phyloP scores from a whole-genome alignment of 2,113 vertebrate genomes.

The Neopipo cinnamomea region DNA sequence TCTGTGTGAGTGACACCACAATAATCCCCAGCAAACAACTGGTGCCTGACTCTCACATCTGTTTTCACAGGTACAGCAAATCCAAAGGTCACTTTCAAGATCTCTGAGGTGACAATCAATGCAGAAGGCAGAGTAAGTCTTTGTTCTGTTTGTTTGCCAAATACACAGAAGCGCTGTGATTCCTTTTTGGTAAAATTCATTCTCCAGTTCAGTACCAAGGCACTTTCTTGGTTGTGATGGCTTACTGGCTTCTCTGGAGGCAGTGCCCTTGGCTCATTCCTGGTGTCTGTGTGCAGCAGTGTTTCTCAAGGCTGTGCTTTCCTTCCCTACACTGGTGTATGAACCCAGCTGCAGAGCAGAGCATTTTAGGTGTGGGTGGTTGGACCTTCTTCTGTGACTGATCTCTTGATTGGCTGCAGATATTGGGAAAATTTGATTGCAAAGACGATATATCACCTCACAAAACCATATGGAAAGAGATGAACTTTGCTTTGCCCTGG shows the following conservation, averaged over 20 bases:
- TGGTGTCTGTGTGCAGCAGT: neutral
- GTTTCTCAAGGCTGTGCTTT: slow-evolving; percentile 9
- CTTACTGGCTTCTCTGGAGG: slow-evolving; percentile 1
- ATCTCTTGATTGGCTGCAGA: slow-evolving; percentile 6
- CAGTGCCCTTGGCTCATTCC: neutral
- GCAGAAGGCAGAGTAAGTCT: slow-evolving; percentile 78
- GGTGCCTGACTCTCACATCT: slow-evolving; percentile 24
- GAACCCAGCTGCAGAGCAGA: slow-evolving; percentile 22
- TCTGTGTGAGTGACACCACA: neutral
- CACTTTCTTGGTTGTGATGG: neutral
- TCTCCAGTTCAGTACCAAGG: neutral
- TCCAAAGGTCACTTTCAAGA: slow-evolving; percentile 85
- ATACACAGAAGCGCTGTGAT: neutral
- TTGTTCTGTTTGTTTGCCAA: neutral
- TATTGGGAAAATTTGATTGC: neutral
- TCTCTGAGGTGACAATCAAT: slow-evolving; percentile 78
- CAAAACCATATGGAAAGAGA: neutral
- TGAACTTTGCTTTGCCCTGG: neutral
- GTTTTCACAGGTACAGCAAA: slow-evolving; percentile 80
- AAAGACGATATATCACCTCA: neutral
- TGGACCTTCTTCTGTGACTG: neutral
- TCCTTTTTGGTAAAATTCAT: neutral
- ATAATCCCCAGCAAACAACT: neutral
- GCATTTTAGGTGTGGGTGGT: neutral
- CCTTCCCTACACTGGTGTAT: neutral